Evolutionary conservation across 1,140 invertebrate genomes (phyloP).

Genomic region (Asbolus verrucosus): DNA sequence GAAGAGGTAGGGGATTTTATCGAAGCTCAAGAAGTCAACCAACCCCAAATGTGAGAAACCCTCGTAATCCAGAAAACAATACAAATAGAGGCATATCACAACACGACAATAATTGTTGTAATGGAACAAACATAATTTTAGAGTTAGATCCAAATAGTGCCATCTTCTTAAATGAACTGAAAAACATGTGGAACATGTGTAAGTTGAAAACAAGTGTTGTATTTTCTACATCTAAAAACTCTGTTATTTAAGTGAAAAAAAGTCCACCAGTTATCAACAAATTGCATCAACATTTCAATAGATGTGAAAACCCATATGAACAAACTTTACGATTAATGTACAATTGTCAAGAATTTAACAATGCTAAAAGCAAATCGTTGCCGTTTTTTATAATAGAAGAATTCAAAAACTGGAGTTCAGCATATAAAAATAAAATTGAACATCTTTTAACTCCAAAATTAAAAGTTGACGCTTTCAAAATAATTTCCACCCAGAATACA

Average conservation of each 20-base stretch:
- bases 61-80: neutral
- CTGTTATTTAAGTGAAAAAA: constrained; percentile 69
- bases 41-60: neutral
- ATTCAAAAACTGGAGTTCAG: constrained; percentile 68
- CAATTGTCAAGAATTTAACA: constrained; percentile 70
- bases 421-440: constrained; percentile 58
- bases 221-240: neutral
- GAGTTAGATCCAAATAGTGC: constrained; percentile 50
- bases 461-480: constrained; percentile 72
- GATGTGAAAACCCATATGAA: constrained; percentile 69
- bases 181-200: constrained; percentile 55
- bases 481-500: constrained; percentile 70
- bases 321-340: constrained; percentile 69
- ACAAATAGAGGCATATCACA: constrained; percentile 50
- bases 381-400: constrained; percentile 72
- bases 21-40: neutral
- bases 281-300: constrained; percentile 67
- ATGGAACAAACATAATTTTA: constrained; percentile 51
- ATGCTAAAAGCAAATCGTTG: constrained; percentile 70
- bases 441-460: constrained; percentile 67
- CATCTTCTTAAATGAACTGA: constrained; percentile 52
- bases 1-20: constrained; percentile 30
- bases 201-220: constrained; percentile 36
- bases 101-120: constrained; percentile 58
- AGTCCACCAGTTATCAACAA: constrained; percentile 67